These are phyloP conservation scores for Chesias legatella DNA, from an alignment of 2,888 invertebrate genomes.

Conservation along the genomic window DNA sequence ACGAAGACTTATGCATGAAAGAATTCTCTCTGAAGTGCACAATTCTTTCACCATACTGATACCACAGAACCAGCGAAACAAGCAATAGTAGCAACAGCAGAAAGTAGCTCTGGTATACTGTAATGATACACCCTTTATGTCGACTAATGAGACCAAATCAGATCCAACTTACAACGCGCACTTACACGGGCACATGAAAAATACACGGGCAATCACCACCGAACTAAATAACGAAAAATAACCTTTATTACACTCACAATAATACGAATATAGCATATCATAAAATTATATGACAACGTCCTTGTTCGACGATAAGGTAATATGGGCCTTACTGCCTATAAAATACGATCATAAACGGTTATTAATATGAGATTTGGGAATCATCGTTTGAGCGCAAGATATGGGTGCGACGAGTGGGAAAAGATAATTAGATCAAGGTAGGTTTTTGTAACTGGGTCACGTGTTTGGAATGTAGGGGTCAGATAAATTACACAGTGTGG, in stretches of 20 bases:
- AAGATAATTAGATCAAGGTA: constrained; percentile 7
- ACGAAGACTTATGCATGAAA: too few species aligned
- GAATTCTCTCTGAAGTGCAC: too few species aligned
- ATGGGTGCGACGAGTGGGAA: constrained; percentile 4
- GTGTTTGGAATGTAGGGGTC: too few species aligned
- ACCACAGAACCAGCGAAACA: too few species aligned
- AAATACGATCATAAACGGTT: constrained; percentile 28
- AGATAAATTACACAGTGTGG: too few species aligned
- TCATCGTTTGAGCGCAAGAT: constrained; percentile 16
- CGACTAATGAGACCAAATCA: background rate
- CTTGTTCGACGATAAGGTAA: constrained; percentile 26
- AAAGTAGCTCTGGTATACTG: too few species aligned
- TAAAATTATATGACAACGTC: constrained; percentile 38
- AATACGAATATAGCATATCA: constrained; percentile 33
- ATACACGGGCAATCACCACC: constrained; percentile 13
- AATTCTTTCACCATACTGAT: too few species aligned
- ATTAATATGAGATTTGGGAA: constrained; percentile 19
- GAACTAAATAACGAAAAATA: constrained; percentile 24
- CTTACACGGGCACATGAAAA: constrained; percentile 5
- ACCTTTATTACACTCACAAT: constrained; percentile 35
- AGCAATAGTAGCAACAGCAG: too few species aligned
- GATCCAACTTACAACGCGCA: background rate
- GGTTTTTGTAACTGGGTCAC: background rate
- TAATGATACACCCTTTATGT: too few species aligned
- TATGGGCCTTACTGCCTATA: constrained; percentile 28